Evolutionary conservation across 2,797 vertebrate genomes (phyloP).

Genomic region (Cygnus olor): DNA sequence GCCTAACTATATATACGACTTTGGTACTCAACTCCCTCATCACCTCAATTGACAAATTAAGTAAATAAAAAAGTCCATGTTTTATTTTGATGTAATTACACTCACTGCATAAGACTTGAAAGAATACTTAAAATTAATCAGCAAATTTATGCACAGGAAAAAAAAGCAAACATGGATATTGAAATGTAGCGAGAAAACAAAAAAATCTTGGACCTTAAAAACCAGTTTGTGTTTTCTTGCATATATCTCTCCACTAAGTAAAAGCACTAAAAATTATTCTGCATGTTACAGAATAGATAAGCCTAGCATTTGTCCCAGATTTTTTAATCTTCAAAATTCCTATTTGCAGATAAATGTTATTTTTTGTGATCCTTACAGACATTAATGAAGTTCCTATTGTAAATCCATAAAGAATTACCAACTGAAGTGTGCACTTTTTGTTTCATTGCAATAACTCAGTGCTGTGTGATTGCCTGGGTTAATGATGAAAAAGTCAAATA

Average conservation of each 20-base stretch:
- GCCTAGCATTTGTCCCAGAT: conserved; percentile 41
- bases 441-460: conserved; percentile 87
- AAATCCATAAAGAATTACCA: conserved; percentile 87
- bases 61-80: conserved; percentile 55
- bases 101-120: conserved; percentile 45
- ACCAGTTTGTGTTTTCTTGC: not conserved
- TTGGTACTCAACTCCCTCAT: conserved; percentile 39
- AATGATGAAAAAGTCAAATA: conserved; percentile 90
- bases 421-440: conserved; percentile 87
- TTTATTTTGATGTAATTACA: conserved; percentile 68
- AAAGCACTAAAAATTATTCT: conserved; percentile 18
- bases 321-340: conserved; percentile 73
- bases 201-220: conserved; percentile 8
- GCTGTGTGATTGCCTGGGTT: conserved; percentile 85
- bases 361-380: conserved; percentile 79
- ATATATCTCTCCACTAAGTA: not conserved
- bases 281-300: conserved; percentile 36
- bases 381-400: conserved; percentile 87
- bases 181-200: conserved; percentile 30
- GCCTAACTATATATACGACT: conserved; percentile 60
- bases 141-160: conserved; percentile 56
- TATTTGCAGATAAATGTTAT: conserved; percentile 79
- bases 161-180: conserved; percentile 40
- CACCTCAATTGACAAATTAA: conserved; percentile 61
- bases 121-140: conserved; percentile 68